phyloP scores from a whole-genome alignment of 2,888 invertebrate species.

The Trilocha varians region DNA sequence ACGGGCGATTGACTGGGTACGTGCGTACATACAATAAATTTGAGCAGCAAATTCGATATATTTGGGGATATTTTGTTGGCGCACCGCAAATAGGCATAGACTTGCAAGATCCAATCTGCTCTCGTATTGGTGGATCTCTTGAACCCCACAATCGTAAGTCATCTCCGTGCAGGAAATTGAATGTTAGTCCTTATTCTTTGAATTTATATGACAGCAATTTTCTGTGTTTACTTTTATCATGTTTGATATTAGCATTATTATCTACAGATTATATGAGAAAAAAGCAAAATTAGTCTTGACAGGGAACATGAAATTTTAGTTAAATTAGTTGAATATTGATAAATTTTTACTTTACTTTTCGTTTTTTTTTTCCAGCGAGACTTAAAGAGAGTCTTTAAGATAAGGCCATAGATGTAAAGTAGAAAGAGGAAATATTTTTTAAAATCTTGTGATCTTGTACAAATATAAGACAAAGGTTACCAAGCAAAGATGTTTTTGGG shows the following conservation, averaged over 20 bases:
- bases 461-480: too few species aligned
- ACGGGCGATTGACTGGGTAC: constrained; percentile 16
- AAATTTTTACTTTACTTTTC: too few species aligned
- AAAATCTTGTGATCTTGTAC: too few species aligned
- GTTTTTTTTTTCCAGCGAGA: too few species aligned
- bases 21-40: background rate
- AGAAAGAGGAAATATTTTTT: too few species aligned
- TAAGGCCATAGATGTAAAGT: too few species aligned
- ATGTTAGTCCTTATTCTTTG: constrained; percentile 6
- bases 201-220: constrained; percentile 17
- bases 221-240: constrained; percentile 12
- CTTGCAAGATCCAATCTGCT: background rate
- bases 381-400: too few species aligned
- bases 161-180: constrained; percentile 1
- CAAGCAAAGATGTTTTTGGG: too few species aligned
- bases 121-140: background rate
- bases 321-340: too few species aligned
- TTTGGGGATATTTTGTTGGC: background rate
- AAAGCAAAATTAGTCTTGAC: too few species aligned
- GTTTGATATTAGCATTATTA: constrained; percentile 8
- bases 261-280: too few species aligned
- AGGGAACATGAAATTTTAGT: too few species aligned
- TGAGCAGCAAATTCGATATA: background rate
- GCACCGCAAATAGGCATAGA: background rate
- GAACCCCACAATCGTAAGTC: constrained; percentile 9